Conservation (phyloP, 2,888 invertebrate genomes). For the Orthosia cruda region DNA sequence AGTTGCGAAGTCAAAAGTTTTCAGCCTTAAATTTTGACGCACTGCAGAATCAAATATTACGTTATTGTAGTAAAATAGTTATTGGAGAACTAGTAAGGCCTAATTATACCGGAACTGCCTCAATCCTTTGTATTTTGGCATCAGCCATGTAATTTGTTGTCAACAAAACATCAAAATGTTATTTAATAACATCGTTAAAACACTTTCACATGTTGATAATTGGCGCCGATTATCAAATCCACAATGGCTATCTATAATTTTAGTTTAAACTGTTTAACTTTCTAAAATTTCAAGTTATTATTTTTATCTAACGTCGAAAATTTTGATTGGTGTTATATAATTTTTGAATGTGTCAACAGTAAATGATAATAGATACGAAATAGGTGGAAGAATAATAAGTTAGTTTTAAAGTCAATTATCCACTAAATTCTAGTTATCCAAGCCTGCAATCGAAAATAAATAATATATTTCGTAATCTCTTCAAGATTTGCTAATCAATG, state of each 20-base stretch:
- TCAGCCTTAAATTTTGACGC: too few relatives aligned
- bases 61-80: neutral
- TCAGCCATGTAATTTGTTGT: conserved; percentile 39
- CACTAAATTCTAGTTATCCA: neutral
- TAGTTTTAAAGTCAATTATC: neutral
- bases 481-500: too few relatives aligned
- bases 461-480: neutral
- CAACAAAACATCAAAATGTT: conserved; percentile 11
- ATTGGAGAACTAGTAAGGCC: neutral
- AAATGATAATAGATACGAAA: conserved; percentile 1
- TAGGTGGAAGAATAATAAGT: neutral
- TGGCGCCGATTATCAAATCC: conserved; percentile 53
- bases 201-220: conserved; percentile 66
- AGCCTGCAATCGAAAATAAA: neutral
- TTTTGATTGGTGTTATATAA: conserved; percentile 51
- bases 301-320: conserved; percentile 29
- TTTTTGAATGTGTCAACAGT: conserved; percentile 29
- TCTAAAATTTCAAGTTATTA: conserved; percentile 57
- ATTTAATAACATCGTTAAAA: conserved; percentile 40
- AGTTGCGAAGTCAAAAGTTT: neutral
- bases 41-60: neutral
- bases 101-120: conserved; percentile 9
- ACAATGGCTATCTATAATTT: conserved; percentile 61
- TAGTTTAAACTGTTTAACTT: conserved; percentile 61
- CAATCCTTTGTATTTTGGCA: neutral